A percentile compares a stretch with the other conserved stretches of the same genome.
Conservation (phyloP, 2,113 vertebrate genomes). For the Solea solea region DNA sequence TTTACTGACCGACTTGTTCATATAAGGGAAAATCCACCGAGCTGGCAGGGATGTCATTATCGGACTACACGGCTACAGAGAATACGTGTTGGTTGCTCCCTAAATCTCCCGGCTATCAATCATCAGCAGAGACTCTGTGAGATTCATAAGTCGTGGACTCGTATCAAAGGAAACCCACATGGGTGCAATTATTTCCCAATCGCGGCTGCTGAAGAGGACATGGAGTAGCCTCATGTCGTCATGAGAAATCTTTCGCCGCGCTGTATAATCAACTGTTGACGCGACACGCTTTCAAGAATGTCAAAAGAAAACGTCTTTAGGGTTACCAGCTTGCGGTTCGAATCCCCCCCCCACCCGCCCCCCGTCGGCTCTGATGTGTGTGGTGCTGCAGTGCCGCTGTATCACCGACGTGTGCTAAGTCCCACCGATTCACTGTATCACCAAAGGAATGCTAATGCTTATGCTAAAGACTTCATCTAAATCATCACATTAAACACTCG, state of each 20-base stretch:
- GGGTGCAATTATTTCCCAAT: conserved; percentile 63
- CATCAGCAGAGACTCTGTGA: conserved; percentile 51
- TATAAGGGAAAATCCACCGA: background rate
- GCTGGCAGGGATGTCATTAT: conserved; percentile 21
- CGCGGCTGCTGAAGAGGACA: conserved; percentile 52
- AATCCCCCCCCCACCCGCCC: no score
- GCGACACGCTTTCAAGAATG: conserved; percentile 46
- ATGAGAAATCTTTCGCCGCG: conserved; percentile 43
- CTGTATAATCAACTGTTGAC: conserved; percentile 47
- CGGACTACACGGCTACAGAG: conserved; percentile 11
- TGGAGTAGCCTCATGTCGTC: conserved; percentile 56
- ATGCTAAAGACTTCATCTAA: conserved; percentile 37
- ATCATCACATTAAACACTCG: conserved; percentile 16
- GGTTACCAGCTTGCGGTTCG: conserved; percentile 43
- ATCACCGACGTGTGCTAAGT: conserved; percentile 39
- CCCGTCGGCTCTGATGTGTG: conserved; percentile 2
- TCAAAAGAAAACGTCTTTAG: conserved; percentile 27
- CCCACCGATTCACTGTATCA: conserved; percentile 44
- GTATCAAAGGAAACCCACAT: conserved; percentile 63
- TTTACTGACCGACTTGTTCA: background rate
- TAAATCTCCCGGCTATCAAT: conserved; percentile 55
- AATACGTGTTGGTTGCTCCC: conserved; percentile 49
- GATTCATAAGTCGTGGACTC: conserved; percentile 42
- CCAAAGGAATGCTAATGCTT: conserved; percentile 57
- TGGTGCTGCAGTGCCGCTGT: conserved; percentile 45